Conservation (phyloP, 2,113 vertebrate species). For the Entomyzon cyanotis region DNA sequence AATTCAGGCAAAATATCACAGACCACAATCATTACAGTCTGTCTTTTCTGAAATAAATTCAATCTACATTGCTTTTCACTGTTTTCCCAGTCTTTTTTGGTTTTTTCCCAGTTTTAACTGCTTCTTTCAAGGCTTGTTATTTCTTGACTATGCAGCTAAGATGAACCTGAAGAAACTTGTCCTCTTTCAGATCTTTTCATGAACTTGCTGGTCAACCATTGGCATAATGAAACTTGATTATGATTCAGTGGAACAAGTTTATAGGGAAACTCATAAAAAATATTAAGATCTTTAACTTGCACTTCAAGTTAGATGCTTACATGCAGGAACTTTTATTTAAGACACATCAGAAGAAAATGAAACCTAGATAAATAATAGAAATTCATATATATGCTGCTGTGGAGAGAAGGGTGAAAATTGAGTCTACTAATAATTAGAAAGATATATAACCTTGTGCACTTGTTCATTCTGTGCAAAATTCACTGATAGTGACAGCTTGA, state of each 20-base stretch:
- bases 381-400: neutral
- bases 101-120: neutral
- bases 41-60: neutral
- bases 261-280: neutral
- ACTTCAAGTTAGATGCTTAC: neutral
- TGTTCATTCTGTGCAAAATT: neutral
- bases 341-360: neutral
- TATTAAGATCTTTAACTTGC: neutral
- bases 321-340: neutral
- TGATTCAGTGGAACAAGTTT: neutral
- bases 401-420: neutral
- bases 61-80: neutral
- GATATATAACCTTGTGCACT: neutral
- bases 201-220: neutral
- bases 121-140: neutral
- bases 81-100: accelerated
- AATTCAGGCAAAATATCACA: neutral
- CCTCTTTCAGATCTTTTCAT: neutral
- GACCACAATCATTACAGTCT: neutral
- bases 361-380: neutral
- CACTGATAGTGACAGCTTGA: neutral
- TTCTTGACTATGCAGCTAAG: neutral
- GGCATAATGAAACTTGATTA: neutral
- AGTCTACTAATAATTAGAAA: neutral
- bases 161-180: neutral